Evolutionary conservation across 2,888 invertebrate species (phyloP).

Genomic region (Kryphioiulus occultus): DNA sequence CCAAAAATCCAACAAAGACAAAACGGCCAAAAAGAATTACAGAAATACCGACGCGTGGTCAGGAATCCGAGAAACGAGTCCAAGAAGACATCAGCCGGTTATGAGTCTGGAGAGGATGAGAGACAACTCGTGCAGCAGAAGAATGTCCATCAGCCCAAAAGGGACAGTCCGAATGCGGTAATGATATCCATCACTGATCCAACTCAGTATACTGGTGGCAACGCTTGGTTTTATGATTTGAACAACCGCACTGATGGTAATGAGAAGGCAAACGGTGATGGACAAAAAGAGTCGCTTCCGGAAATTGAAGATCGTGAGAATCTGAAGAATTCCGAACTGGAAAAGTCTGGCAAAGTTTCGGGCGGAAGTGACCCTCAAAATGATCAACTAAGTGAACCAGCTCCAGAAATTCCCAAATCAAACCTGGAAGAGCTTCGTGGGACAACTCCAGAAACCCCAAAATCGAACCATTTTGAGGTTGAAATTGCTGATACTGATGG

Average conservation of each 20-base stretch:
- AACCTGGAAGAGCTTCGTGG: neutral
- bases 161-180: neutral
- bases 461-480: neutral
- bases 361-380: no score
- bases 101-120: no score
- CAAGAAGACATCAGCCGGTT: no score
- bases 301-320: neutral
- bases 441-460: neutral
- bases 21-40: conserved; percentile 6
- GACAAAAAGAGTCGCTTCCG: neutral
- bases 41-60: neutral
- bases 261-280: no score
- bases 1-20: neutral
- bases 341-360: no score
- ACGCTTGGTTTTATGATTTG: neutral
- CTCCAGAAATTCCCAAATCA: no score
- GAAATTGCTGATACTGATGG: neutral
- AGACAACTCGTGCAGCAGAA: neutral
- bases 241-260: neutral
- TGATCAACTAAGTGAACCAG: no score
- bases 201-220: neutral
- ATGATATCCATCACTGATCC: conserved; percentile 16
- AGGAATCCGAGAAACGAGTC: neutral
- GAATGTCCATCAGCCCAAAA: neutral
- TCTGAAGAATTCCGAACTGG: neutral